These are phyloP conservation scores for Prunella himalayana DNA, from an alignment of 2,113 vertebrate species.

Conservation along the genomic window DNA sequence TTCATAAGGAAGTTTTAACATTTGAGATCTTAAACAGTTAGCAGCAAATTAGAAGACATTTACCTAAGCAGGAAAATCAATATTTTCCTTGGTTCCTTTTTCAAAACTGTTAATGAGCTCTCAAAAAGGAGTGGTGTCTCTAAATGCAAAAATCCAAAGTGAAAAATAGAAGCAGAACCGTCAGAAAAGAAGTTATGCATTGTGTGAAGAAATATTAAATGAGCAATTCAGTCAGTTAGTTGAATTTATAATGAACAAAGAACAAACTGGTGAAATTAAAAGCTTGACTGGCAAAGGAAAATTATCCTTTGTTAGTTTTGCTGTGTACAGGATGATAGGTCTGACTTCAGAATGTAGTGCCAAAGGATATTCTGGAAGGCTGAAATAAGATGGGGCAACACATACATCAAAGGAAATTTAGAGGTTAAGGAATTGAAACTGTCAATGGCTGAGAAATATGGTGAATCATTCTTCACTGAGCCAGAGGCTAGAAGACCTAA, in stretches of 20 bases:
- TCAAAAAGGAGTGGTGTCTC: background rate
- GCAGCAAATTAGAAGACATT: background rate
- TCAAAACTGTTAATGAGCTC: background rate
- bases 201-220: background rate
- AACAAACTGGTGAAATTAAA: background rate
- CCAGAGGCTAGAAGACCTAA: conserved; percentile 47
- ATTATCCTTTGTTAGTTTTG: background rate
- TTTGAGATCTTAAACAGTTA: background rate
- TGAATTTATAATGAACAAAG: background rate
- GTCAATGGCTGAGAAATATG: conserved; percentile 36
- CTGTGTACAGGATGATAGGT: background rate
- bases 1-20: background rate
- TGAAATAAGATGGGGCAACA: conserved; percentile 4
- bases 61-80: background rate
- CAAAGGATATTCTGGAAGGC: background rate
- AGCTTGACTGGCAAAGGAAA: background rate
- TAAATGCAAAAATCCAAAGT: background rate
- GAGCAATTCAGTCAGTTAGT: background rate
- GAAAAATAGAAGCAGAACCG: background rate
- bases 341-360: background rate
- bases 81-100: background rate
- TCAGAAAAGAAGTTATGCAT: background rate
- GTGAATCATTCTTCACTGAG: conserved; percentile 40
- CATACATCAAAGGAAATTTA: conserved; percentile 44
- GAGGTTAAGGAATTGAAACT: conserved; percentile 50